These are phyloP conservation scores for Apocheima hispidaria DNA, from an alignment of 2,888 invertebrate species.

Conservation along the genomic window DNA sequence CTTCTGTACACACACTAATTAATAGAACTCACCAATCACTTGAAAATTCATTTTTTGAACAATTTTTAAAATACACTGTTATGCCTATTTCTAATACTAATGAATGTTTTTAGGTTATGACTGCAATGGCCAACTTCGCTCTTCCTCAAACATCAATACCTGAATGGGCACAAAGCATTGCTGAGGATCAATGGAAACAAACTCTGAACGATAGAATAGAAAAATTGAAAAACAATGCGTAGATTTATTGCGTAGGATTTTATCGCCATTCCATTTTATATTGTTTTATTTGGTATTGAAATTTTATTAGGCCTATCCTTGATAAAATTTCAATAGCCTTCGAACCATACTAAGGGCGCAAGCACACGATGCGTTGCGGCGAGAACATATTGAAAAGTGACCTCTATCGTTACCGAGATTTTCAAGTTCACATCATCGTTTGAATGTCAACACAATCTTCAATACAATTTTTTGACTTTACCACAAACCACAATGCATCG, in stretches of 20 bases:
- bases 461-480: no score
- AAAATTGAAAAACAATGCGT: conserved; percentile 62
- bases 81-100: neutral
- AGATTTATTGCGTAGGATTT: conserved; percentile 48
- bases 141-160: conserved; percentile 89
- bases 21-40: neutral
- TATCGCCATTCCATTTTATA: conserved; percentile 24
- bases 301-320: neutral
- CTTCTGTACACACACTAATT: neutral
- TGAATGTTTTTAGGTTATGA: conserved; percentile 85
- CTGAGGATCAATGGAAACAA: conserved; percentile 90
- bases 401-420: no score
- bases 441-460: no score
- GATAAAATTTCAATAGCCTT: neutral
- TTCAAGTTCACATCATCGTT: no score
- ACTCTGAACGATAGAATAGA: conserved; percentile 87
- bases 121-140: conserved; percentile 89
- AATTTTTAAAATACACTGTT: neutral
- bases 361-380: neutral
- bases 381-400: no score
- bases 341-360: neutral
- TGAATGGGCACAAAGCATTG: conserved; percentile 89
- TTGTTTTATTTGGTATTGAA: neutral
- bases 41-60: neutral
- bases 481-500: no score